A percentile compares a stretch with the other conserved stretches of the same genome.
These are phyloP conservation scores for Falco novaeseelandiae DNA, from an alignment of 2,797 vertebrate species.

Conservation along the genomic window DNA sequence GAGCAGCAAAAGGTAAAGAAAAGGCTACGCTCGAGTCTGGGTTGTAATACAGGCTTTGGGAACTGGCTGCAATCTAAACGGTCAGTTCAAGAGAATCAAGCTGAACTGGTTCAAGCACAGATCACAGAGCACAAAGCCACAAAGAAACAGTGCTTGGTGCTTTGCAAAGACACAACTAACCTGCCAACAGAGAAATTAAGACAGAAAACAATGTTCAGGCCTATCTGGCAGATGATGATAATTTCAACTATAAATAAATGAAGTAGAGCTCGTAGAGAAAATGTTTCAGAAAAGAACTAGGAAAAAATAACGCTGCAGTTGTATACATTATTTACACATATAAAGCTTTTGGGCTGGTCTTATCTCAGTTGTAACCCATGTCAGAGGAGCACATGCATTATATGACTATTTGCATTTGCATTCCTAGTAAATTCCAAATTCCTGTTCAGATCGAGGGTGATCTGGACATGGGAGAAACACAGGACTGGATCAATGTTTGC, in stretches of 20 bases:
- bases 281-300: neutral
- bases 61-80: neutral
- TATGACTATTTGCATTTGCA: neutral
- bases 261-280: neutral
- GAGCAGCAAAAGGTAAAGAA: neutral
- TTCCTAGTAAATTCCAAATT: neutral
- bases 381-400: neutral
- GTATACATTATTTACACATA: neutral
- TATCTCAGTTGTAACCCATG: neutral
- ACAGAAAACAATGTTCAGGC: neutral
- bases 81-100: neutral
- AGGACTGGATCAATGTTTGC: neutral
- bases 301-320: neutral
- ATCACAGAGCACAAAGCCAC: neutral
- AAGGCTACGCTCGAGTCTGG: neutral
- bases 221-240: neutral
- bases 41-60: neutral
- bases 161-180: neutral
- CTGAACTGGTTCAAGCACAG: neutral
- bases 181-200: neutral
- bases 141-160: neutral
- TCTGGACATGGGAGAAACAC: neutral
- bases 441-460: neutral
- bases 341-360: neutral
- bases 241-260: neutral